phyloP scores from a whole-genome alignment of 2,113 vertebrate species.

The Periophthalmodon schlosseri region DNA sequence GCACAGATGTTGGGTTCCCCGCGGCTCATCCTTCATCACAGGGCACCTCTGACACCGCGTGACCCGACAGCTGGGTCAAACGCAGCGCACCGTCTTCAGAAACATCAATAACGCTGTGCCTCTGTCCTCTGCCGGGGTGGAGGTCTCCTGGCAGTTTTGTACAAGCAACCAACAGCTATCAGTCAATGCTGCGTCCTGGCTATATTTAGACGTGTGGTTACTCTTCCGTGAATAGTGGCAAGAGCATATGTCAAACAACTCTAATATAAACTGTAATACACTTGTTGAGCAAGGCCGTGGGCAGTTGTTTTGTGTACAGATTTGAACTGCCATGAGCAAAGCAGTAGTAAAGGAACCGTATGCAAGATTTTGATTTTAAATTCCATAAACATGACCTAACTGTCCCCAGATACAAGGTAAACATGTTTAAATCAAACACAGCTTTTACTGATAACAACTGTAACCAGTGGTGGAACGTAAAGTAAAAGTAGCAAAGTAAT shows the following conservation, averaged over 20 bases:
- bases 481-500: no score
- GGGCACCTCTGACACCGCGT: neutral
- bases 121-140: neutral
- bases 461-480: no score
- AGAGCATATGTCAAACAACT: neutral
- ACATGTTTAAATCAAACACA: no score
- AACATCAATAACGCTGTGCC: neutral
- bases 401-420: no score
- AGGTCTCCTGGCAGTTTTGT: neutral
- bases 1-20: conserved; percentile 45
- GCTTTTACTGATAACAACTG: no score
- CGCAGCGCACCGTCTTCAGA: neutral
- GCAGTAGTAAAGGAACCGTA: no score
- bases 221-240: neutral
- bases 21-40: conserved; percentile 31
- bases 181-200: neutral
- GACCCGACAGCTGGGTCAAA: conserved; percentile 3
- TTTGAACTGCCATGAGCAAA: no score
- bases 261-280: neutral
- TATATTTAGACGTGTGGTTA: neutral
- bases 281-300: neutral
- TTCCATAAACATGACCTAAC: no score
- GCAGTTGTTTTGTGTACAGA: no score
- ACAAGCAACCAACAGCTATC: neutral
- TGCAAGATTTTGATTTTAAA: no score